Conservation (phyloP, 2,797 vertebrate genomes). For the Acrocephalus scirpaceus region DNA sequence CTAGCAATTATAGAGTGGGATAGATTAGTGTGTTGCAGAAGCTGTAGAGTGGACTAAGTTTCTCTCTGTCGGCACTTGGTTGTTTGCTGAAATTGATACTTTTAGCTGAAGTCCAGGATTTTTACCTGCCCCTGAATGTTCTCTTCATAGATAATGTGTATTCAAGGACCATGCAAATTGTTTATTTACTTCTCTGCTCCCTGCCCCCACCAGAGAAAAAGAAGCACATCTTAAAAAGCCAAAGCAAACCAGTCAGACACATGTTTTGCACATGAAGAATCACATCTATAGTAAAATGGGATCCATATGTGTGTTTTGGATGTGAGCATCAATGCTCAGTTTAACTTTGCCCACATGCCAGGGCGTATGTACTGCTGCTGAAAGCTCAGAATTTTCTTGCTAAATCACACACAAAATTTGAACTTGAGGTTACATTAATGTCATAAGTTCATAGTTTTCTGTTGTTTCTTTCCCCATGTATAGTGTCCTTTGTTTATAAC, state of each 20-base stretch:
- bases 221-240: conserved; percentile 42
- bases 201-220: conserved; percentile 42
- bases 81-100: conserved; percentile 28
- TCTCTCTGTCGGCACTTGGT: background rate
- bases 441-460: conserved; percentile 75
- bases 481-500: conserved; percentile 78
- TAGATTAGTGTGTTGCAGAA: conserved; percentile 38
- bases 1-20: conserved; percentile 45
- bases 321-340: conserved; percentile 18
- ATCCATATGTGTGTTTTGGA: conserved; percentile 67
- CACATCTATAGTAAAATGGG: conserved; percentile 45
- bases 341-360: conserved; percentile 40
- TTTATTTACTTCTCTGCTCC: conserved; percentile 42
- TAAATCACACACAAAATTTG: conserved; percentile 72
- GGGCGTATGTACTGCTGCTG: background rate
- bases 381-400: conserved; percentile 55
- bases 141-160: background rate
- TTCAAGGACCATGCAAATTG: background rate
- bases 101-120: background rate
- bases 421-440: conserved; percentile 65
- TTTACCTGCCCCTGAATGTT: background rate
- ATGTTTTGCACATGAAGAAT: conserved; percentile 70
- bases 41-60: background rate
- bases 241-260: conserved; percentile 49
- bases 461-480: conserved; percentile 72